These are phyloP conservation scores for Camponotus vicinus DNA, from an alignment of 1,140 invertebrate genomes.

Conservation along the genomic window DNA sequence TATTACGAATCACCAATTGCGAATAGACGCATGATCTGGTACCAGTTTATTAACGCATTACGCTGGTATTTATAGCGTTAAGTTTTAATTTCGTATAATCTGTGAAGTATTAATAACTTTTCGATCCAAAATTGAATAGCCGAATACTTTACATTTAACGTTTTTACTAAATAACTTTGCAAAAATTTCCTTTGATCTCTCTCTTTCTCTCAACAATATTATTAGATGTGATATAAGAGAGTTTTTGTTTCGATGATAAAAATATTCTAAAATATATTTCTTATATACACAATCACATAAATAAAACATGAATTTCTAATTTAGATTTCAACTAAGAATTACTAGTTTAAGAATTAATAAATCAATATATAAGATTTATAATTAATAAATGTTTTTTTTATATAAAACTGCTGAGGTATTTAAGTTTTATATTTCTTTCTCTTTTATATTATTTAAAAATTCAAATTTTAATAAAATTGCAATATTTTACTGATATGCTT, in stretches of 20 bases:
- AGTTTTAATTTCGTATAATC: too few relatives aligned
- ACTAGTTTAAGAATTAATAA: too few relatives aligned
- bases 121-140: background rate
- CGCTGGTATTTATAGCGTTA: background rate
- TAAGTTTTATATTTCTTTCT: background rate
- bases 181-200: background rate
- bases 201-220: background rate
- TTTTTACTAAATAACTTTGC: background rate
- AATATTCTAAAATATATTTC: background rate
- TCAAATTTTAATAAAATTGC: background rate
- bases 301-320: too few relatives aligned
- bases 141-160: background rate
- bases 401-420: background rate
- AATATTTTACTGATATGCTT: background rate
- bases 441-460: background rate
- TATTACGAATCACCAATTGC: too few relatives aligned
- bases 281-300: too few relatives aligned
- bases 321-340: too few relatives aligned
- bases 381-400: background rate
- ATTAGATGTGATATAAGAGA: background rate
- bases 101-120: background rate
- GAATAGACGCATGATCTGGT: background rate
- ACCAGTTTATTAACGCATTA: too few relatives aligned
- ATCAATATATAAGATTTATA: background rate
- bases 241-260: background rate